These are phyloP conservation scores for Phortica okadai DNA, from an alignment of 2,888 invertebrate species.

Conservation along the genomic window DNA sequence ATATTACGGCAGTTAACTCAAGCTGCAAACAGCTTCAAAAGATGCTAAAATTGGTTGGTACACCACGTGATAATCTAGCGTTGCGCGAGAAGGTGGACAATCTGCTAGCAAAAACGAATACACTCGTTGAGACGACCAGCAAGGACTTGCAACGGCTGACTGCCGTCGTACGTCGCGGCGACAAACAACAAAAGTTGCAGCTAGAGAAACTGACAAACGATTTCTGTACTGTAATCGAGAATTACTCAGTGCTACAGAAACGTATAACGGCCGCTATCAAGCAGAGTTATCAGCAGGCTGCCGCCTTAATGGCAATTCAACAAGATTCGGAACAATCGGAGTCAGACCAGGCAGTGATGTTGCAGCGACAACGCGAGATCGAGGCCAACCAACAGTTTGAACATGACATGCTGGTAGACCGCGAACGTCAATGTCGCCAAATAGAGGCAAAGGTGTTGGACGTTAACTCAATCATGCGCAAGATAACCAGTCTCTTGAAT, in stretches of 20 bases:
- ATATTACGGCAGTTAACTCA: slow-evolving; percentile 86
- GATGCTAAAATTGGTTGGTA: slow-evolving; percentile 85
- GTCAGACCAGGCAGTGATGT: slow-evolving; percentile 67
- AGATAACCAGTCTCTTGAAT: slow-evolving; percentile 83
- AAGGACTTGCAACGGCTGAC: slow-evolving; percentile 85
- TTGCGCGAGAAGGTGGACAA: slow-evolving; percentile 83
- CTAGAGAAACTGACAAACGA: slow-evolving; percentile 89
- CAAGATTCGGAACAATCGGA: slow-evolving; percentile 59
- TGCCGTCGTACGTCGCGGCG: slow-evolving; percentile 83
- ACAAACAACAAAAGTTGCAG: slow-evolving; percentile 89
- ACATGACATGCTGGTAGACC: slow-evolving; percentile 86
- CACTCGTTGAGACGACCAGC: slow-evolving; percentile 84
- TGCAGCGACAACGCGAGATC: slow-evolving; percentile 70
- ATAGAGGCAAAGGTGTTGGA: slow-evolving; percentile 90
- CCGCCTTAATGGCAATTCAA: slow-evolving; percentile 77
- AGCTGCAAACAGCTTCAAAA: slow-evolving; percentile 85
- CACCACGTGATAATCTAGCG: slow-evolving; percentile 83
- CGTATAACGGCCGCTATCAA: slow-evolving; percentile 83
- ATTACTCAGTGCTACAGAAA: slow-evolving; percentile 88
- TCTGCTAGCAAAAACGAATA: slow-evolving; percentile 85
- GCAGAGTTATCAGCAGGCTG: slow-evolving; percentile 65
- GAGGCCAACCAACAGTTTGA: slow-evolving; percentile 82
- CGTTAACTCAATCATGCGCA: slow-evolving; percentile 89
- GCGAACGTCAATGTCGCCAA: slow-evolving; percentile 86
- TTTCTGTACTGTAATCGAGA: slow-evolving; percentile 87